Percentiles rank a stretch among this genome's conserved stretches.
Evolutionary conservation across 2,113 vertebrate genomes (phyloP).

Genomic region (Bufo gargarizans): DNA sequence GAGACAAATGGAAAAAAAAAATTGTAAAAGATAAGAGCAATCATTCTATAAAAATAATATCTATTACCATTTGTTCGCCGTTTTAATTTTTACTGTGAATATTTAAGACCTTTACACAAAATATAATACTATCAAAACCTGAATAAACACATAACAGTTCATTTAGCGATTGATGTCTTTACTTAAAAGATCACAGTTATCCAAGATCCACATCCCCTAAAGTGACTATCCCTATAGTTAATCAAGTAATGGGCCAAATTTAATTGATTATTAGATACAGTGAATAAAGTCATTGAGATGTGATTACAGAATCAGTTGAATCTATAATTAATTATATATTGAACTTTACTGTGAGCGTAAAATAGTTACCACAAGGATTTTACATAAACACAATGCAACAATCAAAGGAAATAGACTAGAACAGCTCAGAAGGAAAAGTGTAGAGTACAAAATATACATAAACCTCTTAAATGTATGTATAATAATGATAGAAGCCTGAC

Average conservation of each 20-base stretch:
- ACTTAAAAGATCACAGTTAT: not conserved
- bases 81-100: not conserved
- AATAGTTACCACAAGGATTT: not conserved
- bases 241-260: not conserved
- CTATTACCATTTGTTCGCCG: not conserved
- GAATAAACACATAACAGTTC: not conserved
- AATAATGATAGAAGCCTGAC: too few relatives aligned
- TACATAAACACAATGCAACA: not conserved
- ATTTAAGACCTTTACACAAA: not conserved
- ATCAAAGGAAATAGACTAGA: not conserved
- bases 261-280: not conserved
- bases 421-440: not conserved
- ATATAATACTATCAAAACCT: not conserved
- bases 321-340: not conserved
- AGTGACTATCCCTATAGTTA: not conserved
- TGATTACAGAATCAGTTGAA: not conserved
- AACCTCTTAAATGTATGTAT: too few relatives aligned
- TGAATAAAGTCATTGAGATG: not conserved
- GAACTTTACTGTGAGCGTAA: not conserved
- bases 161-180: not conserved
- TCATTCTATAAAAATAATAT: not conserved
- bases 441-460: too few relatives aligned
- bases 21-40: constrained; percentile 46
- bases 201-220: not conserved
- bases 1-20: constrained; percentile 57